Conservation (phyloP, 1,140 invertebrate species). For the Solenopsis invicta region DNA sequence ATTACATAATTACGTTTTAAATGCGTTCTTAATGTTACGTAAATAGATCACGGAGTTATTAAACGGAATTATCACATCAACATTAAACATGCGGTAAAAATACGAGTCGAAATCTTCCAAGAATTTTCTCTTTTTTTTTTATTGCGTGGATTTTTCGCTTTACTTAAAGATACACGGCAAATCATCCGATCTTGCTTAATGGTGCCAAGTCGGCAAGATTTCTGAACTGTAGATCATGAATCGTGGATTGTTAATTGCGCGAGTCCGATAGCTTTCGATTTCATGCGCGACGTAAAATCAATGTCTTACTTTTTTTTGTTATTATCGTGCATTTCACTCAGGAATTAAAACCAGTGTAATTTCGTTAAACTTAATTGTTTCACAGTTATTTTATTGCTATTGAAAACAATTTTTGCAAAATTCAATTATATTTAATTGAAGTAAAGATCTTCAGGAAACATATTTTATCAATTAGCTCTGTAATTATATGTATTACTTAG, state of each 20-base stretch:
- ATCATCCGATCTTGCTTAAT: conserved; percentile 73
- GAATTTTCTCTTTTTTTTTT: conserved; percentile 68
- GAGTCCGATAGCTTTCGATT: conserved; percentile 2
- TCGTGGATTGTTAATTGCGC: not conserved
- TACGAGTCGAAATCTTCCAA: conserved; percentile 43
- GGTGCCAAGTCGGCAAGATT: conserved; percentile 71
- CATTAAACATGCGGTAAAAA: conserved; percentile 45
- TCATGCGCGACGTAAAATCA: not conserved
- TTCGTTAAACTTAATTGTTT: not conserved
- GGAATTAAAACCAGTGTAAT: conserved; percentile 25
- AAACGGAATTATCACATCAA: not conserved
- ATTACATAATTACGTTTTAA: conserved; percentile 1
- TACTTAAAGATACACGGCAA: conserved; percentile 78
- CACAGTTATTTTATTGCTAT: not conserved
- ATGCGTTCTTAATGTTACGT: not conserved
- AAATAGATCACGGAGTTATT: not conserved
- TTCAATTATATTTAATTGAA: not conserved
- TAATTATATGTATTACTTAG: not conserved
- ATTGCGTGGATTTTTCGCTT: conserved; percentile 72
- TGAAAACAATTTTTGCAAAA: not conserved
- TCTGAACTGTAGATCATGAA: conserved; percentile 17
- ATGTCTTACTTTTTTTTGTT: conserved; percentile 22
- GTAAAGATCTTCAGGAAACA: not conserved
- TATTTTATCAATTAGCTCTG: not conserved
- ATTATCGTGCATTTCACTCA: conserved; percentile 18